Conservation (phyloP, 2,888 invertebrate genomes). For the Megamerina dolium region DNA sequence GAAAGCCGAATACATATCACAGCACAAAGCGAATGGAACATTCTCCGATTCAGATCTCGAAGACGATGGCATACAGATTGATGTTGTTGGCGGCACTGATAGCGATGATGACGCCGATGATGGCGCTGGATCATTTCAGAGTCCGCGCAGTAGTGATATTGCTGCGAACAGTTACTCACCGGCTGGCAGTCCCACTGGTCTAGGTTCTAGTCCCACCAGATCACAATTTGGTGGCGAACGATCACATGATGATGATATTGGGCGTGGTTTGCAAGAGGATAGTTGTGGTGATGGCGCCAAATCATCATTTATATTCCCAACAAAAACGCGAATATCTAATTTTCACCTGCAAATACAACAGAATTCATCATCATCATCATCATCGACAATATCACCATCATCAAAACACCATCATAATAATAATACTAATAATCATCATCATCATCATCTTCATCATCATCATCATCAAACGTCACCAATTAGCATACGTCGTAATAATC, state of each 20-base stretch:
- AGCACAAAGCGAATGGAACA: conserved; percentile 58
- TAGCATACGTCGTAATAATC: conserved; percentile 59
- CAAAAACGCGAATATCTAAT: conserved; percentile 21
- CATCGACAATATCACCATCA: conserved; percentile 5
- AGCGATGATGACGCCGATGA: conserved; percentile 57
- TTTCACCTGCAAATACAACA: conserved; percentile 26
- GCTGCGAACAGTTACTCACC: conserved; percentile 30
- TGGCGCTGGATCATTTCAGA: conserved; percentile 53
- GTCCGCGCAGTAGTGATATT: conserved; percentile 36
- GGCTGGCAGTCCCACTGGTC: conserved; percentile 28
- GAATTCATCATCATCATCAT: conserved; percentile 23
- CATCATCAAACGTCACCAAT: conserved; percentile 53
- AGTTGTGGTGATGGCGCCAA: conserved; percentile 17
- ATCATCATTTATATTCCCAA: conserved; percentile 25
- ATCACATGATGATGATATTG: conserved; percentile 19
- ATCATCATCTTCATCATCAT: conserved; percentile 25
- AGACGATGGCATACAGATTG: conserved; percentile 70
- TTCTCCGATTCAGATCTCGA: conserved; percentile 59
- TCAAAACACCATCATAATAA: conserved; percentile 7
- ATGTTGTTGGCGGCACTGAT: conserved; percentile 76
- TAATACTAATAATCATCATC: too few relatives aligned
- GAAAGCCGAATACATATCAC: conserved; percentile 77
- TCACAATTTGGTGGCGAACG: conserved; percentile 21
- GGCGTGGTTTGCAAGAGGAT: conserved; percentile 9
- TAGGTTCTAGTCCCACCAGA: conserved; percentile 25